A percentile compares a stretch with the other conserved stretches of the same genome.
phyloP scores from a whole-genome alignment of 1,140 invertebrate species.

The Dreissena rostriformis region DNA sequence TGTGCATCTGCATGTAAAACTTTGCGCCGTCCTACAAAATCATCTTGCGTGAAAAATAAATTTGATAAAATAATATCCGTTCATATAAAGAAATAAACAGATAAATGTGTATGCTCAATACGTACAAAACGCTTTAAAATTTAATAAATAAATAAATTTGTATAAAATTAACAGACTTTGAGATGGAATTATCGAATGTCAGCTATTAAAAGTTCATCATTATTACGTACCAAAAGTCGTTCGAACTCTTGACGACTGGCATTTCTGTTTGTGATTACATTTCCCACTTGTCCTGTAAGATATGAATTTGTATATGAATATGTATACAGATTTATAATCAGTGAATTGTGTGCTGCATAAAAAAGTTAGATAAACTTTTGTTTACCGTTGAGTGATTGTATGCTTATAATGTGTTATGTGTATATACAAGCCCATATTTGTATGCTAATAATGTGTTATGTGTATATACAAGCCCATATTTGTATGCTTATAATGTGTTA shows the following conservation, averaged over 20 bases:
- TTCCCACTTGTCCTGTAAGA: slow-evolving; percentile 93
- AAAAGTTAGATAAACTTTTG: neutral
- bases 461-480: too few species aligned
- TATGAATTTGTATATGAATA: too few species aligned
- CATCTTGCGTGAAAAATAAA: slow-evolving; percentile 5
- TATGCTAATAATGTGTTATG: too few species aligned
- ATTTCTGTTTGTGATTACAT: slow-evolving; percentile 98
- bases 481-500: too few species aligned
- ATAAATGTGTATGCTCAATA: slow-evolving; percentile 10
- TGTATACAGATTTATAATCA: too few species aligned
- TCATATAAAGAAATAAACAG: slow-evolving; percentile 17
- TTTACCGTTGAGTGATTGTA: too few species aligned
- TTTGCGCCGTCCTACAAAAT: slow-evolving; percentile 93
- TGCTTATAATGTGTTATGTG: too few species aligned
- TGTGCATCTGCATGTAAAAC: slow-evolving; percentile 98
- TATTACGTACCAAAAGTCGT: slow-evolving; percentile 86
- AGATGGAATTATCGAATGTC: too few species aligned
- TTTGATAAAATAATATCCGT: slow-evolving; percentile 3
- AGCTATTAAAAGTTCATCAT: neutral
- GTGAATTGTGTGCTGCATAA: too few species aligned
- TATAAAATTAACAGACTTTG: neutral
- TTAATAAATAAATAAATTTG: neutral
- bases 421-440: too few species aligned
- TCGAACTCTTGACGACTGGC: slow-evolving; percentile 98
- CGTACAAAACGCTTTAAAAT: slow-evolving; percentile 10